phyloP scores from a whole-genome alignment of 2,888 invertebrate species.

The Acrobasis consociella region DNA sequence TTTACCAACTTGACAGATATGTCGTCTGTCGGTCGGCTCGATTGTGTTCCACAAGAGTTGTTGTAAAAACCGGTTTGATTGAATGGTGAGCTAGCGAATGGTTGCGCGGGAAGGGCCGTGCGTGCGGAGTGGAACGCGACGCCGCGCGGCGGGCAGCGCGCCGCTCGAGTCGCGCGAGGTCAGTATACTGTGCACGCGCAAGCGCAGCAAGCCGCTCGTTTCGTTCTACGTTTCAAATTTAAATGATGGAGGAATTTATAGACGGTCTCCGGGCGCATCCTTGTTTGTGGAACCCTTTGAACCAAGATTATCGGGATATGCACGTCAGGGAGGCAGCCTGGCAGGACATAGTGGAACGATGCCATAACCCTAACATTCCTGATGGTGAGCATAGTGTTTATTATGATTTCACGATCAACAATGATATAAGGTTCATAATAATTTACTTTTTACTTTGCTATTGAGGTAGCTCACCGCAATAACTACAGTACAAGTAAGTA shows the following conservation, averaged over 20 bases:
- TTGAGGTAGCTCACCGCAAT: too few species aligned
- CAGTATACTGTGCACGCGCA: conserved; percentile 12
- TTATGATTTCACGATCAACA: not conserved
- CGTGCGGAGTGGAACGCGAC: conserved; percentile 44
- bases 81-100: conserved; percentile 44
- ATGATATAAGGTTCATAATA: too few species aligned
- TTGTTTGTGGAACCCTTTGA: conserved; percentile 71
- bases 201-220: conserved; percentile 12
- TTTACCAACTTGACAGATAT: not conserved
- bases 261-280: conserved; percentile 65
- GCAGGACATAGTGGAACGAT: conserved; percentile 64
- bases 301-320: conserved; percentile 67
- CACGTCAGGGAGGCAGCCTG: conserved; percentile 67
- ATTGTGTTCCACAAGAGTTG: conserved; percentile 35
- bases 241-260: conserved; percentile 66
- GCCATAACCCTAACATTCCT: conserved; percentile 57
- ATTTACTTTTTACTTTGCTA: too few species aligned
- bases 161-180: conserved; percentile 27
- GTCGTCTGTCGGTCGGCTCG: not conserved
- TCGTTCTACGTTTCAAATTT: not conserved
- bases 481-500: too few species aligned
- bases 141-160: conserved; percentile 45
- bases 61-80: conserved; percentile 66
- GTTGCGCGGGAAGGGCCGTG: conserved; percentile 33
- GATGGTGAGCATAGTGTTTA: conserved; percentile 54